Base-by-base conservation (phyloP, 2,888 invertebrate species). In the Cacoxenus indagator region DNA sequence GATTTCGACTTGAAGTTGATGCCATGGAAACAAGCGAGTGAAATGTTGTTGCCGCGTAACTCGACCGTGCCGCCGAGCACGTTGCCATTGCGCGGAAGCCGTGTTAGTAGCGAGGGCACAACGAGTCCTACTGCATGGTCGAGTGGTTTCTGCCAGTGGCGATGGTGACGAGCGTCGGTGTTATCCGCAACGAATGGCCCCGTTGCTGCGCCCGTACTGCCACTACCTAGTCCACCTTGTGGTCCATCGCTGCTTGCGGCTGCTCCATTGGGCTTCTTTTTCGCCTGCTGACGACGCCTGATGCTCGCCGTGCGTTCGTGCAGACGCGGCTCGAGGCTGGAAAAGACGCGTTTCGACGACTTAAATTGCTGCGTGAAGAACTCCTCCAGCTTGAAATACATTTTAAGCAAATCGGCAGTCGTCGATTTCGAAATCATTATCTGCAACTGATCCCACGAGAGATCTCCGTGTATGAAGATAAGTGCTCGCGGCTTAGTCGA, bases 311-410 rank as follows among this genome's bases (percentile, higher is more conserved):
- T 84, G 37, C 87, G 84, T 65, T 87, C 87, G 64, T 84, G 85
- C 14, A 87, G 73, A 37, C 90, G 89, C 1, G 92, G 90, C 85
- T 90, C 92, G 74, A 92, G 84, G 46, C 92, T 93, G 72, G 94
- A 94, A 86, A 98, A 95, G 4, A 96, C 97, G 1, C 97, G 91
- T 87, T 96, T 96, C 86, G 97, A 96, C 76, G 96, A 97, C 87
- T 97, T 96, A 87, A 98, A 97, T 90, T 99, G 98, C 87, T 98
- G 98, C 72, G 96, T 94, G 89, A 99, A 98, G 90, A 99, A 99
- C 89, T 98, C 97, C 81, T 97, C 97, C 43, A 99, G 90, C 85
- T 98, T 98, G 75, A 95, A 94, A 86, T 95, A 96, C 95, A 99
- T 98, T 90, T 98, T 99, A 62, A 98, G 90, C 70, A 99, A 90